phyloP scores from a whole-genome alignment of 2,888 invertebrate genomes.

The Amblyjoppa proteus region DNA sequence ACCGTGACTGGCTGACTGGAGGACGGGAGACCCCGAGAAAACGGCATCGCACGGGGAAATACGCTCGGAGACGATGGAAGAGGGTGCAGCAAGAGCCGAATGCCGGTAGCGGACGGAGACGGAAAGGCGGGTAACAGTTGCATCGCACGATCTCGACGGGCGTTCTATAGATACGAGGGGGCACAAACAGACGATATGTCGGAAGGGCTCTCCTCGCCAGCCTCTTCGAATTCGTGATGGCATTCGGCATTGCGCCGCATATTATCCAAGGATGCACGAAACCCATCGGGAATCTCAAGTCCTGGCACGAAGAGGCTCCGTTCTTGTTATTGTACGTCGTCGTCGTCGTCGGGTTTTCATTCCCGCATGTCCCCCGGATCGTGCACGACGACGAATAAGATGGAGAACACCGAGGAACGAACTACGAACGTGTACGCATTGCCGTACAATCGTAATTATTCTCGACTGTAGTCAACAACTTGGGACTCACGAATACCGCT shows the following conservation, averaged over 20 bases:
- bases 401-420: constrained; percentile 37
- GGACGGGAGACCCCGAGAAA: constrained; percentile 38
- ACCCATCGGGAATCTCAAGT: constrained; percentile 78
- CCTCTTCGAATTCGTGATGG: constrained; percentile 76
- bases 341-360: constrained; percentile 73
- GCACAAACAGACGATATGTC: constrained; percentile 50
- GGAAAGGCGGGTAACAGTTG: constrained; percentile 68
- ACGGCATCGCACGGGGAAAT: constrained; percentile 27
- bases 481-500: constrained; percentile 42
- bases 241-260: constrained; percentile 83
- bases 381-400: constrained; percentile 19
- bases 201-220: constrained; percentile 61
- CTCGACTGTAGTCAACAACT: constrained; percentile 27
- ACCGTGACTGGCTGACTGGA: constrained; percentile 10
- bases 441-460: neutral
- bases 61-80: constrained; percentile 14
- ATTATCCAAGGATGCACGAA: constrained; percentile 83
- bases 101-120: constrained; percentile 58
- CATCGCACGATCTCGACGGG: constrained; percentile 61
- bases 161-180: constrained; percentile 44
- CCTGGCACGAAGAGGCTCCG: constrained; percentile 77
- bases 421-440: constrained; percentile 26
- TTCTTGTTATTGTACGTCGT: constrained; percentile 76
- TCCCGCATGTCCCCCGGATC: constrained; percentile 72
- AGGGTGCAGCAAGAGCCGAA: constrained; percentile 14